Evolutionary conservation across 1,140 invertebrate genomes (phyloP), one percentile per base, ranked within the genome.

Genomic region (Uloborus diversus): DNA sequence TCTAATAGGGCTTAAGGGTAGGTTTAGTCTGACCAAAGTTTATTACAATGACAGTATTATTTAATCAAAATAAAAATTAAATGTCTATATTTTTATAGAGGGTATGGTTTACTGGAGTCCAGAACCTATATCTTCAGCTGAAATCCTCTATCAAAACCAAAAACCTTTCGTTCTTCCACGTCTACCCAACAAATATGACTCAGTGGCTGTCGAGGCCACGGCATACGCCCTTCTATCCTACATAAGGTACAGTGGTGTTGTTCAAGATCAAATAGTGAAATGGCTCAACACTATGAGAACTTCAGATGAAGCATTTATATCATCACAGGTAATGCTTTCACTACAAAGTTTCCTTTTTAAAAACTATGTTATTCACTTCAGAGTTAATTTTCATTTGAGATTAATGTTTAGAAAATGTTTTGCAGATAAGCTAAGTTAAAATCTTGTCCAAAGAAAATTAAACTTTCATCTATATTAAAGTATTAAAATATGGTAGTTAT

Each of bases 231-330:
- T 92, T 3, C 83, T 91, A 70, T 87, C 88, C 0, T 88, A 90
- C 66, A 83, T 89, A 13, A 83, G 85, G 2, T 81, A 86, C 13
- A 88, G 89, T 42, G 88, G 88, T 1, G 82, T 89, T 30, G 85
- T 85, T 17, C 62, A 71, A 28, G 80, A 82, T 62, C 82, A 86
- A 49, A 89, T 90, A 71, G 90, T 91, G 69, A 84, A 86, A 51
- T 91, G 90, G 90, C 83, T 92, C 3, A 89, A 89, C 81, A 87
- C 87, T 3, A 89, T 91, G 88, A 85, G 90, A 64, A 88, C 90
- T 83, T 86, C 86, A 23, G 87, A 89, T 81, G 88, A 86, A 62
- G 90, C 88, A 17, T 90, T 91, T 84, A 87, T 90, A 42, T 89
- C 90, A 5, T 89, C 89, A 20, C 86, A 89, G 85, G 90, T 90